Evolutionary conservation across 2,113 vertebrate species (phyloP), one percentile per base, ranked within the genome.

Genomic region (Eulemur rufifrons): DNA sequence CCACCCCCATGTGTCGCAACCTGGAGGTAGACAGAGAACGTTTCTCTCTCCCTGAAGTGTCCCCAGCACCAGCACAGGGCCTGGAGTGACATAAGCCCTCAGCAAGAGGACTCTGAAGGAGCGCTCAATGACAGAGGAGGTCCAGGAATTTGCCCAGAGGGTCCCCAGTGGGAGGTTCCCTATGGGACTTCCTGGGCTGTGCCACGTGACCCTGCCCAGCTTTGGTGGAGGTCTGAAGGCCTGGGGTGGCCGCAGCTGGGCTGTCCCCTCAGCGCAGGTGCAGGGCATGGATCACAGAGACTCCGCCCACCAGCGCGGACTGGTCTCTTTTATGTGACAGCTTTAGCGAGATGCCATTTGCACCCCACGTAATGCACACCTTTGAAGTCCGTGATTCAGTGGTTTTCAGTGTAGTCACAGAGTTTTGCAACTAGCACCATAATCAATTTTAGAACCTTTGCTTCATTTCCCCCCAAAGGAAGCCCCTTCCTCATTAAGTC

Each of bases 141-240:
- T 8, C 42, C 32, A 1, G 82, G 17, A 42, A 17, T 1, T 10
- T 27, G 14, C 61, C 37, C 39, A 29, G 76, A 63, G 68, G 9
- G 12, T 34, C 18, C 54, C 13, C 0, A 0, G 9, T 0, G 8
- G 1, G 1, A 6, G 20, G 34, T 4, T 50, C n/a, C 42, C 29
- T 50, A 15, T 5, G n/a, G n/a, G 9, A 47, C 39, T 39, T 93
- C 52, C 73, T 32, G 45, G 71, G 37, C 50, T 81, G 37, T 32
- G 18, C n/a, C 39, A 0, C 7, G 5, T 0, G 17, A n/a, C 76
- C 23, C 68, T 50, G 5, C 61, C n/a, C 6, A 15, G 54, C 32
- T 80, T 74, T 8, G 17, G 5, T 6, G 56, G 42, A 21, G 4
- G 11, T 47, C 21, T 11, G 52, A 68, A 17, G 77, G n/a, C 29